Percentiles rank a stretch among this genome's conserved stretches.
These are phyloP conservation scores for Oreochromis grahami DNA, from an alignment of 2,797 vertebrate species.

Conservation along the genomic window DNA sequence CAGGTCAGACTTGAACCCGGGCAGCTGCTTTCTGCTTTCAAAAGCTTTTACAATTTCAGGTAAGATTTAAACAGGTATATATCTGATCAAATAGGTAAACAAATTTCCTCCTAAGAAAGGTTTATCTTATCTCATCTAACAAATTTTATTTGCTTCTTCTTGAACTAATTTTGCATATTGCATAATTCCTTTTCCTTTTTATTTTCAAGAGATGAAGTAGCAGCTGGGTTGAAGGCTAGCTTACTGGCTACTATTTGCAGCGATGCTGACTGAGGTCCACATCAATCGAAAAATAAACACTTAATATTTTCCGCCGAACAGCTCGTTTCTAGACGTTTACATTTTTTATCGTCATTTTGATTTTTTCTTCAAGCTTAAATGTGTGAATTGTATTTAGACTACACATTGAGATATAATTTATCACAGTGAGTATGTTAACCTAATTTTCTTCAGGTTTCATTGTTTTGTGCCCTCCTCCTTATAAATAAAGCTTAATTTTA, in stretches of 20 bases:
- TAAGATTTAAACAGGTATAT: neutral
- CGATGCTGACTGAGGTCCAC: neutral
- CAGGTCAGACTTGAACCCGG: accelerated
- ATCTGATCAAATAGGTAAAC: neutral
- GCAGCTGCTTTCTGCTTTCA: neutral
- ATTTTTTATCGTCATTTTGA: neutral
- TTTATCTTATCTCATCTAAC: neutral
- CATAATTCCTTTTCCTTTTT: neutral
- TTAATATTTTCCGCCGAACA: neutral
- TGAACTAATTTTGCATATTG: neutral
- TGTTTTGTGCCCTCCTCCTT: neutral
- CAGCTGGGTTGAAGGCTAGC: neutral
- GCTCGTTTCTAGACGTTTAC: neutral
- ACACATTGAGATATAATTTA: accelerated
- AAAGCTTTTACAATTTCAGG: neutral
- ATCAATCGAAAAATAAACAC: neutral
- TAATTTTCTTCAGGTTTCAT: neutral
- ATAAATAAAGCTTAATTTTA: neutral
- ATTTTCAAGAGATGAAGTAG: neutral
- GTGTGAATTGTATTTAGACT: neutral
- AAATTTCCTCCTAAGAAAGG: neutral
- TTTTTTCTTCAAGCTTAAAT: neutral
- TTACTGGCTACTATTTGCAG: neutral
- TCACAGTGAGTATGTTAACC: neutral
- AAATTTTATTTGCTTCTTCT: neutral